These are phyloP conservation scores for Synanthedon andrenaeformis DNA, from an alignment of 2,888 invertebrate genomes.

Conservation along the genomic window DNA sequence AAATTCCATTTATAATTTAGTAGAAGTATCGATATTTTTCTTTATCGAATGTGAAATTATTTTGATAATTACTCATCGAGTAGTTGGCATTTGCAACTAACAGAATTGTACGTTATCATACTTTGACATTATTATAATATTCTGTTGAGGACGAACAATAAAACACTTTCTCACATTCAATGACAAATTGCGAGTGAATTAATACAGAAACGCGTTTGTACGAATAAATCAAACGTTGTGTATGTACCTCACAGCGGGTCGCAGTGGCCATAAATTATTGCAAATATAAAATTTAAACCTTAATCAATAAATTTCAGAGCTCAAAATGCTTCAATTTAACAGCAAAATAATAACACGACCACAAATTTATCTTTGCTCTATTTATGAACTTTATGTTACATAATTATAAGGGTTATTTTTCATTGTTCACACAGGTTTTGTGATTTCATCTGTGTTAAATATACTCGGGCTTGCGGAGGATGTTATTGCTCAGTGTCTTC, in stretches of 20 bases:
- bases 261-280: conserved; percentile 9
- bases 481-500: conserved; percentile 61
- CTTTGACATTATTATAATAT: conserved; percentile 23
- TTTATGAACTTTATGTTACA: not conserved
- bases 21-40: too few relatives aligned
- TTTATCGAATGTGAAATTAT: too few relatives aligned
- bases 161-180: conserved; percentile 57
- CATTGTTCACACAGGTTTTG: conserved; percentile 4
- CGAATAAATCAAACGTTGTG: conserved; percentile 49
- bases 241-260: conserved; percentile 43
- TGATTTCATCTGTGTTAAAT: conserved; percentile 31
- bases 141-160: conserved; percentile 44
- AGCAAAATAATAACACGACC: conserved; percentile 10
- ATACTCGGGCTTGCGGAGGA: conserved; percentile 38
- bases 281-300: conserved; percentile 3
- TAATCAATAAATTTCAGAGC: conserved; percentile 8
- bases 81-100: too few relatives aligned
- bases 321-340: conserved; percentile 8
- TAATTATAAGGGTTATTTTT: conserved; percentile 6
- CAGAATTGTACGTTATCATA: too few relatives aligned
- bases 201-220: conserved; percentile 44
- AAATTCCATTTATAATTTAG: too few relatives aligned
- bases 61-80: too few relatives aligned
- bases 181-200: conserved; percentile 62
- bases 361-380: conserved; percentile 14